A percentile compares a stretch with the other conserved stretches of the same genome.
Conservation (phyloP, 2,888 invertebrate species). For the Chesias legatella region DNA sequence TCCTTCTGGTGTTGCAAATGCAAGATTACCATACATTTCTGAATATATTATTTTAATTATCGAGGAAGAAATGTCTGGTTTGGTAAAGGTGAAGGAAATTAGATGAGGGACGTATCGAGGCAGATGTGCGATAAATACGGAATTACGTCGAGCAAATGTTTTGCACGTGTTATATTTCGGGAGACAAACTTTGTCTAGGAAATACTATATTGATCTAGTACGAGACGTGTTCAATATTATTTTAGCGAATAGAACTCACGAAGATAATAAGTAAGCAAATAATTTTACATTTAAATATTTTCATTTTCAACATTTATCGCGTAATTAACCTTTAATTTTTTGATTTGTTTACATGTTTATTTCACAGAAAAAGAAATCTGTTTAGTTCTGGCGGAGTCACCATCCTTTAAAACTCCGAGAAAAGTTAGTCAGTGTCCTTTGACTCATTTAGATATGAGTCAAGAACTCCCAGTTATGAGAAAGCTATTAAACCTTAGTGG, state of each 20-base stretch:
- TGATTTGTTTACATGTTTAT: too few species aligned
- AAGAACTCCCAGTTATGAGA: constrained; percentile 12
- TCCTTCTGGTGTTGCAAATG: constrained; percentile 18
- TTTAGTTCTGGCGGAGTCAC: background rate
- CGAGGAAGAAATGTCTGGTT: constrained; percentile 1
- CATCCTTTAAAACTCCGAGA: constrained; percentile 2
- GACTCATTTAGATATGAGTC: constrained; percentile 19
- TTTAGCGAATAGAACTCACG: background rate
- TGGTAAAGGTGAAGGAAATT: constrained; percentile 15
- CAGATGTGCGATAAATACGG: constrained; percentile 4
- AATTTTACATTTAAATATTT: too few species aligned
- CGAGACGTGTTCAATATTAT: constrained; percentile 8
- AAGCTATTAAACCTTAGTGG: background rate
- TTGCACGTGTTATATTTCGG: constrained; percentile 21
- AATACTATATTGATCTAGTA: constrained; percentile 10
- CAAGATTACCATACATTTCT: constrained; percentile 12
- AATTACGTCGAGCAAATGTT: background rate
- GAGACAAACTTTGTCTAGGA: constrained; percentile 14
- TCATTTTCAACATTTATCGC: too few species aligned
- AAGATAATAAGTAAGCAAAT: too few species aligned
- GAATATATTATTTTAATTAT: constrained; percentile 9
- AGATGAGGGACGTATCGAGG: constrained; percentile 1
- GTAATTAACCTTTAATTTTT: too few species aligned
- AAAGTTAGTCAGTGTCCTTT: constrained; percentile 12
- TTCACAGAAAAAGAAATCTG: background rate